phyloP scores from a whole-genome alignment of 2,797 vertebrate species.

The Dicrostonyx torquatus region DNA sequence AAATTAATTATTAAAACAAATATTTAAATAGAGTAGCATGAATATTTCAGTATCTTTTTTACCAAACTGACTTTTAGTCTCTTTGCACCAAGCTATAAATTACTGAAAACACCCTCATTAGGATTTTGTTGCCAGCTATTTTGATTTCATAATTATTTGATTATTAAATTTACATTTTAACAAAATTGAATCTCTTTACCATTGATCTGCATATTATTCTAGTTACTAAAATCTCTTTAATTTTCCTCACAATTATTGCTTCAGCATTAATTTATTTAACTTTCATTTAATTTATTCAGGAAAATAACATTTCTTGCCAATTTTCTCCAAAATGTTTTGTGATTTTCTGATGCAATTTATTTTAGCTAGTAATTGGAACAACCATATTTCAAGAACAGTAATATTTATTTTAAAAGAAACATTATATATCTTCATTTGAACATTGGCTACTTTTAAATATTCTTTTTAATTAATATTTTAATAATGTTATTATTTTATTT shows the following conservation, averaged over 20 bases:
- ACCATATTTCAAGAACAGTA: background rate
- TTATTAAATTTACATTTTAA: background rate
- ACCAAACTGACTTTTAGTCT: background rate
- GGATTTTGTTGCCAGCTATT: background rate
- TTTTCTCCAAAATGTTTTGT: background rate
- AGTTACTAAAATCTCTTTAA: background rate
- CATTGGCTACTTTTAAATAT: background rate
- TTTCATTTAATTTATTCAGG: background rate
- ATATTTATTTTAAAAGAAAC: background rate
- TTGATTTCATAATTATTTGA: constrained; percentile 8
- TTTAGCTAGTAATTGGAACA: background rate
- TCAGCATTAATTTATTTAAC: background rate
- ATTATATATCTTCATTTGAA: background rate
- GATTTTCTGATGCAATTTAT: background rate
- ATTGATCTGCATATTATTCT: background rate
- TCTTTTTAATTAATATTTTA: background rate
- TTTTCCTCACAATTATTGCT: background rate
- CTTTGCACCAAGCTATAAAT: background rate
- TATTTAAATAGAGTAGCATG: background rate
- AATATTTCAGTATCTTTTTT: background rate
- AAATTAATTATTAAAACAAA: background rate
- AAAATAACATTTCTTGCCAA: background rate
- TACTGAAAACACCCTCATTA: background rate
- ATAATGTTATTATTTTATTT: background rate
- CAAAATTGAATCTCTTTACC: background rate